Percentiles rank a stretch among this genome's conserved stretches.
Evolutionary conservation across 2,888 invertebrate species (phyloP).

Genomic region (Elmis aenea): DNA sequence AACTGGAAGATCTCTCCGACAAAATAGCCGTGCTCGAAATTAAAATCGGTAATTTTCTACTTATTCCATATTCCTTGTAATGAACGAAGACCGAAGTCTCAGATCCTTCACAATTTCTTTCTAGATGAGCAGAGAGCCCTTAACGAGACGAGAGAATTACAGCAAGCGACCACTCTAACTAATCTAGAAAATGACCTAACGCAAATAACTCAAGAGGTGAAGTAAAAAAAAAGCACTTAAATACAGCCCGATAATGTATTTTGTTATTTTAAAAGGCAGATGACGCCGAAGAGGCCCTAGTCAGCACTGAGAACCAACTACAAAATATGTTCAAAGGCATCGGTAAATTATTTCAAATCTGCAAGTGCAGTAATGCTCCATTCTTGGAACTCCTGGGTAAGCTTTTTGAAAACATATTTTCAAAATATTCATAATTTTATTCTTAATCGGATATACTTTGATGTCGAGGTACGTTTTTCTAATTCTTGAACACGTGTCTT

Average conservation of each 20-base stretch:
- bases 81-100: no score
- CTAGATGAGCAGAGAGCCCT: constrained; percentile 56
- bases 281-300: constrained; percentile 37
- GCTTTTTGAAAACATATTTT: no score
- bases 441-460: no score
- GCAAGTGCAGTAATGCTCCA: constrained; percentile 67
- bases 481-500: no score
- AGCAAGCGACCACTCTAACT: constrained; percentile 58
- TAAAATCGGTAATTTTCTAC: constrained; percentile 68
- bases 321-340: constrained; percentile 47
- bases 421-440: no score
- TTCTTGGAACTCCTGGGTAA: constrained; percentile 38
- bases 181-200: constrained; percentile 51
- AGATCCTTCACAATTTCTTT: no score
- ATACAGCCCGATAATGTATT: no score
- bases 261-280: no score
- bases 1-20: constrained; percentile 69
- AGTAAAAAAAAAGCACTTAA: constrained; percentile 19
- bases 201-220: constrained; percentile 46
- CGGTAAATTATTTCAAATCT: constrained; percentile 53
- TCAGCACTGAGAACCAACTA: constrained; percentile 30
- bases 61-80: no score
- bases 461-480: no score
- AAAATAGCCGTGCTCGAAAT: constrained; percentile 58
- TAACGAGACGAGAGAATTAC: constrained; percentile 52